A percentile compares a stretch with the other conserved stretches of the same genome.
Evolutionary conservation across 2,797 vertebrate species (phyloP).

Genomic region (Onychomys leucogaster): DNA sequence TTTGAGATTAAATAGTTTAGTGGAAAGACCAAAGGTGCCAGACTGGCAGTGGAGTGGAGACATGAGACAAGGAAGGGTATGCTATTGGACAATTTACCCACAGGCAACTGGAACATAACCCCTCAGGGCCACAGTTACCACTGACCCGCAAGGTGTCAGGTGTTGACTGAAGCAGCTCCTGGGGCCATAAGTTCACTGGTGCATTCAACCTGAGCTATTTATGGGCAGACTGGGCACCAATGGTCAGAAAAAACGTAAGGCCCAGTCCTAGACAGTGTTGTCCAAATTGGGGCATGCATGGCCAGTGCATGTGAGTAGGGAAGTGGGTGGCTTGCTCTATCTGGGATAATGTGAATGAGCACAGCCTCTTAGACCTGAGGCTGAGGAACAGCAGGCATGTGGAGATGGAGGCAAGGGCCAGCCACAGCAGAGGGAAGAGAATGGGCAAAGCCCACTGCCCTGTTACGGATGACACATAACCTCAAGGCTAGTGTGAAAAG

Average conservation of each 20-base stretch:
- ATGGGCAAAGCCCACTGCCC: background rate
- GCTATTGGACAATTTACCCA: background rate
- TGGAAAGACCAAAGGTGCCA: background rate
- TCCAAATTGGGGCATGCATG: fast-evolving
- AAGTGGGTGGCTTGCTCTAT: fast-evolving
- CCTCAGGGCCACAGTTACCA: background rate
- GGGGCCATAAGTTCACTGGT: fast-evolving
- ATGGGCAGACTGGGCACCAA: background rate
- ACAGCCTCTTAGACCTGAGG: background rate
- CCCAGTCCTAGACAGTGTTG: background rate
- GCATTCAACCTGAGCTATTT: background rate
- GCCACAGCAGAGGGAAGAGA: background rate
- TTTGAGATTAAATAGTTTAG: fast-evolving
- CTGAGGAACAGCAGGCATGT: background rate
- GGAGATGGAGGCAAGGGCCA: background rate
- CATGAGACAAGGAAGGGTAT: background rate
- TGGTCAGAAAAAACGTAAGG: background rate
- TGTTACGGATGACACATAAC: background rate
- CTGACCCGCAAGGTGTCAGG: fast-evolving
- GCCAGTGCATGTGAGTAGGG: background rate
- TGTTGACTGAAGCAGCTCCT: fast-evolving
- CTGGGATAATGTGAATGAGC: fast-evolving
- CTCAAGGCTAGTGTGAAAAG: background rate
- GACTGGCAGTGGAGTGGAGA: background rate
- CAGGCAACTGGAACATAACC: too few species aligned